A percentile compares a stretch with the other conserved stretches of the same genome.
Conservation (phyloP, 2,888 invertebrate genomes). For the Amiota communis region DNA sequence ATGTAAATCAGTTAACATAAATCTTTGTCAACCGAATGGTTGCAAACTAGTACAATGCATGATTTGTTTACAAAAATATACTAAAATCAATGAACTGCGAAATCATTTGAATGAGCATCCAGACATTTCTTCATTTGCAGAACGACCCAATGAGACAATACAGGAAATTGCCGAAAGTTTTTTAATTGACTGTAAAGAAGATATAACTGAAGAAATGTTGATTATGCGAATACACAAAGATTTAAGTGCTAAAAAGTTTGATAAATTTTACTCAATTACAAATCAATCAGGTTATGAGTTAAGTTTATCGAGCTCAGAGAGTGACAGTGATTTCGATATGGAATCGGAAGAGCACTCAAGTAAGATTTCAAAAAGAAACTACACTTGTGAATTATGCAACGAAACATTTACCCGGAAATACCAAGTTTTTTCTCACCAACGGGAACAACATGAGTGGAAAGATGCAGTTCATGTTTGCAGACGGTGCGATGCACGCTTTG, state of each 20-base stretch:
- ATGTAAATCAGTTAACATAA: constrained; percentile 33
- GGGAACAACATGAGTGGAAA: constrained; percentile 59
- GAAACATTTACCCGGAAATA: constrained; percentile 46
- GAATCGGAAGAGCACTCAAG: background rate
- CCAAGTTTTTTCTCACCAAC: constrained; percentile 50
- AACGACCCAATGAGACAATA: constrained; percentile 13
- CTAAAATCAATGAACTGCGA: constrained; percentile 44
- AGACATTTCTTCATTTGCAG: constrained; percentile 33
- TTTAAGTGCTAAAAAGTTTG: constrained; percentile 9
- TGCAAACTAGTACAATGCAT: constrained; percentile 55
- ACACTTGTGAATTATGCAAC: constrained; percentile 44
- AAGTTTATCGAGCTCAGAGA: constrained; percentile 51
- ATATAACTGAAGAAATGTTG: background rate
- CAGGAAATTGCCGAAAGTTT: constrained; percentile 37
- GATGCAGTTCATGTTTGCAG: constrained; percentile 74
- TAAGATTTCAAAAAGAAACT: background rate
- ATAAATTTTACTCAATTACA: constrained; percentile 61
- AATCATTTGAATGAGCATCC: constrained; percentile 48
- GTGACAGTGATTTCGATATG: constrained; percentile 28
- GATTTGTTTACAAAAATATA: constrained; percentile 53
- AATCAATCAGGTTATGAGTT: constrained; percentile 64
- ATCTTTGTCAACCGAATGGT: constrained; percentile 49
- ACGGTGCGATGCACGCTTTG: constrained; percentile 74
- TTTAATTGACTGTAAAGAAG: constrained; percentile 18
- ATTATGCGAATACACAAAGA: background rate